A percentile compares a stretch with the other conserved stretches of the same genome.
These are phyloP conservation scores for Notospermus geniculatus DNA, from an alignment of 1,140 invertebrate genomes.

Conservation along the genomic window DNA sequence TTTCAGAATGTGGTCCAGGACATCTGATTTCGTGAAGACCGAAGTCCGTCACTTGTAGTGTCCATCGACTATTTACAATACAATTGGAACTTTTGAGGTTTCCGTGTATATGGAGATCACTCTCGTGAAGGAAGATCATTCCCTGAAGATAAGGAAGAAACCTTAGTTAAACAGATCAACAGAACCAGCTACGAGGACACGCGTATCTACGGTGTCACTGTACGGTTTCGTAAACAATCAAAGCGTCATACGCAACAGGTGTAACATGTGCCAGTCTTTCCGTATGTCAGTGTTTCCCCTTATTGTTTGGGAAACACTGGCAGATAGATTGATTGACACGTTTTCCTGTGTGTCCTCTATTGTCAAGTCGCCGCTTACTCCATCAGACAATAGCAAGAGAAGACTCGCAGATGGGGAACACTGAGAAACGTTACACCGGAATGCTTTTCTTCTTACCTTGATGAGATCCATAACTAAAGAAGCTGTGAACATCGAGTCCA, in stretches of 20 bases:
- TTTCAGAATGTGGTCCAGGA: conserved; percentile 56
- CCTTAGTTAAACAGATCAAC: too few species aligned
- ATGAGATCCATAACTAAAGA: conserved; percentile 48
- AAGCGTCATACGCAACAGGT: background rate
- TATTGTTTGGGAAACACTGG: too few species aligned
- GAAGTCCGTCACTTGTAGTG: conserved; percentile 91
- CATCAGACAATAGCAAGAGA: too few species aligned
- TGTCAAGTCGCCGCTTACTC: too few species aligned
- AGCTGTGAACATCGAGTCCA: conserved; percentile 92
- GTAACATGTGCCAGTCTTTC: background rate
- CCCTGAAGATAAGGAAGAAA: conserved; percentile 64
- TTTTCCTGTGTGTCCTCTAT: too few species aligned
- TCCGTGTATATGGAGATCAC: conserved; percentile 86
- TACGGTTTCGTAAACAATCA: background rate
- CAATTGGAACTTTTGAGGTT: conserved; percentile 95
- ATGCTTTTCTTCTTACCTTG: conserved; percentile 82
- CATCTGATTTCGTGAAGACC: conserved; percentile 85
- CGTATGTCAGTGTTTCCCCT: too few species aligned
- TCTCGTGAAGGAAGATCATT: conserved; percentile 91
- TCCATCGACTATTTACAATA: conserved; percentile 91
- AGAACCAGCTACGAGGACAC: background rate
- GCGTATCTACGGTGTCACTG: background rate
- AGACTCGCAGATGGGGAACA: too few species aligned
- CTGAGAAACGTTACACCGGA: too few species aligned
- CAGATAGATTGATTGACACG: too few species aligned